phyloP scores from a whole-genome alignment of 2,888 invertebrate species.

The Brachypterus glaber region DNA sequence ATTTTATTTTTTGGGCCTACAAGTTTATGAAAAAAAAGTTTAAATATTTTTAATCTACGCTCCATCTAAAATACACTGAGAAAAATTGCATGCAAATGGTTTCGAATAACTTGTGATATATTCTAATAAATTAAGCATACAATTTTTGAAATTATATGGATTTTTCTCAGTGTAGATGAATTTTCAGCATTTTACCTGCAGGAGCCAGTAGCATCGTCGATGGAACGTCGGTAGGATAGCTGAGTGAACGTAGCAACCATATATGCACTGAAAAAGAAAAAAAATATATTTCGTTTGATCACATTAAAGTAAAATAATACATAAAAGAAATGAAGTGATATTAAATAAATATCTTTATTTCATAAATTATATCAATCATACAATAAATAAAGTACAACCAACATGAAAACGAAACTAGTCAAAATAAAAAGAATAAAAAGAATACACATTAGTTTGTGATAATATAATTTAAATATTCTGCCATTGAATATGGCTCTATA shows the following conservation, averaged over 20 bases:
- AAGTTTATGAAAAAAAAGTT: slow-evolving; percentile 3
- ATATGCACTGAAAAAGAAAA: slow-evolving; percentile 69
- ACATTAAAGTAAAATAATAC: slow-evolving; percentile 1
- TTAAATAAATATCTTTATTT: too few relatives aligned
- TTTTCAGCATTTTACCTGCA: slow-evolving; percentile 57
- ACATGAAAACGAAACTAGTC: too few relatives aligned
- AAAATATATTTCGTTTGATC: slow-evolving; percentile 5
- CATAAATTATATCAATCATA: too few relatives aligned
- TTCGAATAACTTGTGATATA: slow-evolving; percentile 4
- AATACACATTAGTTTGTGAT: too few relatives aligned
- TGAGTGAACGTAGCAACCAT: slow-evolving; percentile 98
- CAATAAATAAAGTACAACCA: too few relatives aligned
- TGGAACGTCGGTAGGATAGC: slow-evolving; percentile 98
- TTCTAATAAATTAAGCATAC: slow-evolving; percentile 9
- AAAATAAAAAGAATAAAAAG: too few relatives aligned
- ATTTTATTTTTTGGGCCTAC: too few relatives aligned
- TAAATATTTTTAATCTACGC: slow-evolving; percentile 1
- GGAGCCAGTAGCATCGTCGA: slow-evolving; percentile 94
- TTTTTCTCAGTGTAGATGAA: not conserved
- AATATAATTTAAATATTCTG: too few relatives aligned
- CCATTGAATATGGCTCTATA: too few relatives aligned
- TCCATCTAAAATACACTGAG: not conserved
- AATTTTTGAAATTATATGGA: not conserved
- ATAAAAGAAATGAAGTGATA: slow-evolving; percentile 7
- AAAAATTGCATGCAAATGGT: not conserved